Base-by-base conservation (phyloP, 2,888 invertebrate genomes). In the Pandemis heparana region DNA sequence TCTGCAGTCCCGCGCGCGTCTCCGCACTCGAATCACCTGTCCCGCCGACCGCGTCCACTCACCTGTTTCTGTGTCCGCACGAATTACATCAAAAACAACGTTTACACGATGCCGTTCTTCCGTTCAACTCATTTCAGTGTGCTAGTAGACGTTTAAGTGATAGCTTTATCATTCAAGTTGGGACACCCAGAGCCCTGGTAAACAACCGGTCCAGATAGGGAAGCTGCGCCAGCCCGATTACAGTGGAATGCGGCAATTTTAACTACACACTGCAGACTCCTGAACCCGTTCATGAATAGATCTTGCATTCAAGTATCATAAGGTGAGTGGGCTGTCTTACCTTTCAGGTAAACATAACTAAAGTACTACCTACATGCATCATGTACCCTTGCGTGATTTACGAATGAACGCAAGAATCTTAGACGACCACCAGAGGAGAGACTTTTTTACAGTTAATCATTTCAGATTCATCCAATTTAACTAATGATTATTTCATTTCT, bases 221-320 rank as follows among this genome's bases (percentile, higher is more conserved):
- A 92, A 87, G 91, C 91, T 92, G 92, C 91, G 91, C 87, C 89
- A 89, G 89, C 89, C 89, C 87, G 88, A 88, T 75, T 90, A 90
- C 90, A 89, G 89, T 89, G 94, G 94, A 94, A 94, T 94, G 94
- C 94, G 92, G 94, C 90, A 93, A 93, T 92, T 93, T 94, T 93
- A 93, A 92, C 93, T 92, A 92, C 92, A 69, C 60, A 70, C 70
- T 92, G 92, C 93, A 89, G 92, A 90, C 89, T 86, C 88, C 89
- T 87, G 90, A 88, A 90, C 89, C 89, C 88, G 88, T 89, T 90
- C 87, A 87, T 85, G 87, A 88, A 87, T 88, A 90, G 89, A 90
- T 89, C 89, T 89, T 88, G 85, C 86, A 86, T 85, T 84, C 82
- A 79, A 81, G 79, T 79, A 80, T 82, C 83, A 84, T 85, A 89